phyloP scores from a whole-genome alignment of 2,888 invertebrate genomes.

The Prenolepis imparis region DNA sequence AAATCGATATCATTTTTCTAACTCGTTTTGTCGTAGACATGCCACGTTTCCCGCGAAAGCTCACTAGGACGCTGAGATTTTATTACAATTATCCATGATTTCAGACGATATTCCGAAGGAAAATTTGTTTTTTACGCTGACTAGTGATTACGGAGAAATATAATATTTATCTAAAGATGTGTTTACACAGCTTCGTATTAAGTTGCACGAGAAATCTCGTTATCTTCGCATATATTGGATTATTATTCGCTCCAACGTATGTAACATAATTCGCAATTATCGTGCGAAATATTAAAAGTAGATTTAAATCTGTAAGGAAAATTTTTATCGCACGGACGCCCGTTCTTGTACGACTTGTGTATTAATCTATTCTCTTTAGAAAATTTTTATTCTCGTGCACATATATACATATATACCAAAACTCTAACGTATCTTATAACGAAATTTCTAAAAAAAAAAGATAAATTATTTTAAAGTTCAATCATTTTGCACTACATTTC shows the following conservation, averaged over 20 bases:
- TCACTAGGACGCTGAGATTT: conserved; percentile 12
- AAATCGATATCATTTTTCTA: conserved; percentile 36
- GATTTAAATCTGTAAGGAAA: not conserved
- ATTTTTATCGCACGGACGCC: not conserved
- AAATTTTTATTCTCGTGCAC: not conserved
- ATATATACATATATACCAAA: not conserved
- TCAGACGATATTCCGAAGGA: not conserved
- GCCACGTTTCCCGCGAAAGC: not conserved
- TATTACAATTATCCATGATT: conserved; percentile 25
- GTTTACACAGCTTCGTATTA: conserved; percentile 37
- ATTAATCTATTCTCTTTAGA: not conserved
- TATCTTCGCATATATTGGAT: not conserved
- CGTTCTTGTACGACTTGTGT: not conserved
- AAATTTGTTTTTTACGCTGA: conserved; percentile 22
- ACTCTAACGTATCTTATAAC: not conserved
- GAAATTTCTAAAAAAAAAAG: not conserved
- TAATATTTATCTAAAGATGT: conserved; percentile 19
- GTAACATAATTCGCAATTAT: conserved; percentile 5
- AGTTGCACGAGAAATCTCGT: conserved; percentile 18
- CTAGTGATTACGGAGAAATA: conserved; percentile 8
- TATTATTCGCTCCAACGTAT: not conserved
- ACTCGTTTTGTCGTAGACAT: conserved; percentile 1
- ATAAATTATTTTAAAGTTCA: not conserved
- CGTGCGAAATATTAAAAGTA: not conserved
- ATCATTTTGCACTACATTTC: conserved; percentile 16